These are phyloP conservation scores for Margarornis squamiger DNA, from an alignment of 2,797 vertebrate species.

Conservation along the genomic window DNA sequence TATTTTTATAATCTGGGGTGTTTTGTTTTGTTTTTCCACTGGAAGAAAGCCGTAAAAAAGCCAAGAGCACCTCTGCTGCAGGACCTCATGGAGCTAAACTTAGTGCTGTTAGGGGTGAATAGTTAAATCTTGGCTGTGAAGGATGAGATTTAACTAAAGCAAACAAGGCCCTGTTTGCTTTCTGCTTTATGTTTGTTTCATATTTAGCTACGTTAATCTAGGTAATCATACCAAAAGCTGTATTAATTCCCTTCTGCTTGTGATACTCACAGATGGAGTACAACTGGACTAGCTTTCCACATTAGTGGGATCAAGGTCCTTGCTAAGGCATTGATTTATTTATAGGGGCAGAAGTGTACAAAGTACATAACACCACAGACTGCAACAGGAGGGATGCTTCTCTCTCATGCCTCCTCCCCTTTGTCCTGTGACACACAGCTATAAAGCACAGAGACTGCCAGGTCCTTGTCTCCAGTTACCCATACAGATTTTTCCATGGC, in stretches of 20 bases:
- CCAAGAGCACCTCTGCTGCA: not conserved
- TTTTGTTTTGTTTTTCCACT: not conserved
- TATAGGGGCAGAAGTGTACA: not conserved
- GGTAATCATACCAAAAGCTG: not conserved
- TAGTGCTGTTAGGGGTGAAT: not conserved
- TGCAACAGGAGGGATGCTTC: not conserved
- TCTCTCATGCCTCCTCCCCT: not conserved
- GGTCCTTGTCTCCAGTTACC: not conserved
- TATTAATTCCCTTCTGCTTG: not conserved
- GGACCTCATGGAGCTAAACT: not conserved
- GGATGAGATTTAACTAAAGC: not conserved
- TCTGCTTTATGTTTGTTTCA: not conserved
- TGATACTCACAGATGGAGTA: not conserved
- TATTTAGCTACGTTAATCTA: not conserved
- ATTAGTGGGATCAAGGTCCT: not conserved
- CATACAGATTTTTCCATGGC: not conserved
- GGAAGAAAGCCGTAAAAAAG: not conserved
- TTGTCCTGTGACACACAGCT: not conserved
- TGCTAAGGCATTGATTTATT: not conserved
- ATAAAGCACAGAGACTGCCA: not conserved
- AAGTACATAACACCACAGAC: accelerated
- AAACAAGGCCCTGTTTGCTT: accelerated
- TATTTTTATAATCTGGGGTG: not conserved
- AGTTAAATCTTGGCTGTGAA: not conserved
- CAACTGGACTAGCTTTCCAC: not conserved